These are phyloP conservation scores for Scolanthus callimorphus DNA, from an alignment of 92 coral and sea anemone genomes.

Conservation along the genomic window DNA sequence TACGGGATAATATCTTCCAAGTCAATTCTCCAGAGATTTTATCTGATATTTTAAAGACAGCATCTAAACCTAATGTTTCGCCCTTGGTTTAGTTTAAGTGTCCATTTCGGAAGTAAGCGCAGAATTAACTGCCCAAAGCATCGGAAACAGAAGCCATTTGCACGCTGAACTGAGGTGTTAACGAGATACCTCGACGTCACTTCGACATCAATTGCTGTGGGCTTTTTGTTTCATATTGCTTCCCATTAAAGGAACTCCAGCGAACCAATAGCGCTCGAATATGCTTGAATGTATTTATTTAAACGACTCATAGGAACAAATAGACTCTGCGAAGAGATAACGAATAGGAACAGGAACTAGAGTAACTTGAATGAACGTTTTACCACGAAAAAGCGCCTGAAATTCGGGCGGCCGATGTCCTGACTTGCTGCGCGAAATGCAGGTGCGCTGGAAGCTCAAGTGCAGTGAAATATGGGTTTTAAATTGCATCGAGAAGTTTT, in stretches of 20 bases:
- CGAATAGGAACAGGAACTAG: no score
- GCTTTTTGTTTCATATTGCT: slow-evolving; percentile 2
- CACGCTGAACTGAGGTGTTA: neutral
- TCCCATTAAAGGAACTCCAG: neutral
- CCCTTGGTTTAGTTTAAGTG: neutral
- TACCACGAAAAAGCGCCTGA: no score
- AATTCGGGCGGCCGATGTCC: no score
- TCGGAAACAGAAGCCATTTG: neutral
- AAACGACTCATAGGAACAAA: neutral
- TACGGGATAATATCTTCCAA: no score
- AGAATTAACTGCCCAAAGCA: neutral
- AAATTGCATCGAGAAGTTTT: no score
- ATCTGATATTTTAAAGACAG: neutral
- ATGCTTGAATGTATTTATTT: neutral
- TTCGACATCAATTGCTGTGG: neutral
- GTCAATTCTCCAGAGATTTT: no score
- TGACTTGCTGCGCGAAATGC: no score
- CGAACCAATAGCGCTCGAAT: neutral
- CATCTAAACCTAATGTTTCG: no score
- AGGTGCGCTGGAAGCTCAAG: no score
- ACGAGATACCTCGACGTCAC: neutral
- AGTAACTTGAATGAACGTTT: no score
- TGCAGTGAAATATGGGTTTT: no score
- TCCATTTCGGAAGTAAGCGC: neutral
- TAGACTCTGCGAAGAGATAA: neutral